Evolutionary conservation across 2,888 invertebrate species (phyloP).

Genomic region (Protophormia terraenovae): DNA sequence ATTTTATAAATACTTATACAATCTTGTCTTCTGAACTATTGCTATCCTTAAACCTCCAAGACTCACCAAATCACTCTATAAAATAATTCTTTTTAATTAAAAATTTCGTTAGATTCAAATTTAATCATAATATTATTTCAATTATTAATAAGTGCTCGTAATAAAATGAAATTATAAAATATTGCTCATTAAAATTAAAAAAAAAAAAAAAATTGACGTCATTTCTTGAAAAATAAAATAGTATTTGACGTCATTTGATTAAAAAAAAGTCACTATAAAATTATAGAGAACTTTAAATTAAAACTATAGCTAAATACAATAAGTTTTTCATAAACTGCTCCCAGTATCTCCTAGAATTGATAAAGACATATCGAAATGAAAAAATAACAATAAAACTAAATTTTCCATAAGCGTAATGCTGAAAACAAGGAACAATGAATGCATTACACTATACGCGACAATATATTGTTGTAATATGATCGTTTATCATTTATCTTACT

Average conservation of each 20-base stretch:
- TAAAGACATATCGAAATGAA: conserved; percentile 16
- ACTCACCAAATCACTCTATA: no score
- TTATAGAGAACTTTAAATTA: not conserved
- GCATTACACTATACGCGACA: not conserved
- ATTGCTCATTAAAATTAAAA: conserved; percentile 29
- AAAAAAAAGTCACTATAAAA: conserved; percentile 16
- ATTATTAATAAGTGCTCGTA: not conserved
- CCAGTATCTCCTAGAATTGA: conserved; percentile 48
- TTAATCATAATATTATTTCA: not conserved
- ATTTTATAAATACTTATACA: no score
- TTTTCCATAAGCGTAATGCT: not conserved
- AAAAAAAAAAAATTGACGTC: conserved; percentile 42
- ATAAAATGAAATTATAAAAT: conserved; percentile 4
- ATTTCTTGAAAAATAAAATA: conserved; percentile 26
- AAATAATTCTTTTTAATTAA: not conserved
- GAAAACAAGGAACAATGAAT: not conserved
- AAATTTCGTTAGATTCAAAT: not conserved
- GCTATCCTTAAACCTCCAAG: no score
- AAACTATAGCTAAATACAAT: not conserved
- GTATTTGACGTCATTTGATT: conserved; percentile 64
- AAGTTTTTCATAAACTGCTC: conserved; percentile 31
- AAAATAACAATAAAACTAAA: not conserved
- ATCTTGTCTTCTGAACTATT: no score
- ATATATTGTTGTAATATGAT: conserved; percentile 22
- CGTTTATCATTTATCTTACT: conserved; percentile 11